Evolutionary conservation across 2,888 invertebrate species (phyloP), one percentile per base, ranked within the genome.

Genomic region (Tetheella fluctuosa): DNA sequence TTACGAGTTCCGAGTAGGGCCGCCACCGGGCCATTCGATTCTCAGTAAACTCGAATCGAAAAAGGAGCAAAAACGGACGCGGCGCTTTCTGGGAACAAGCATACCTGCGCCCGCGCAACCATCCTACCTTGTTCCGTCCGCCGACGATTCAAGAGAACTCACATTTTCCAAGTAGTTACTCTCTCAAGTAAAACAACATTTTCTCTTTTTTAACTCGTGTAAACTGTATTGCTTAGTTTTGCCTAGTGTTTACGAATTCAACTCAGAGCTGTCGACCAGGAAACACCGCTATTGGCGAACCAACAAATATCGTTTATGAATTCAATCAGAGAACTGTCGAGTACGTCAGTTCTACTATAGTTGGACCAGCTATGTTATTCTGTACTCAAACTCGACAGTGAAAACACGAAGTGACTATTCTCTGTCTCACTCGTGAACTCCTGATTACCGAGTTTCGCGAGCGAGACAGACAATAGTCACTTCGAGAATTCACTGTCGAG

Each of bases 1-100:
- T 92, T 93, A 93, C 86, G 90, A 85, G 90, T 93, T 93, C 92
- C 87, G 87, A 90, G 92, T 93, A 93, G 89, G 85, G 73, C 88
- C 88, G 90, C 91, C 91, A 90, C 90, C 91, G 88, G 90, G 88
- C 89, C 90, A 88, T 90, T 88, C 87, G 88, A 83, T 93, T 93
- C 92, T 91, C 74, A 81, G 92, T 93, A 92, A 88, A 89, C 85
- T 90, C 83, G 86, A 90, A 90, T 90, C 91, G 90, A 92, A 93
- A 93, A 92, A 92, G 89, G 88, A 91, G 89, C 91, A 92, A 93
- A 93, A 93, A 92, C 89, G 81, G 74, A 76, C 86, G 83, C 83
- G 82, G 83, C 84, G 77, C 79, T 84, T 93, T 93, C 92, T 80
- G 77, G 89, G 92, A 93, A 93, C 82, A 86, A 85, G 85, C 90